Evolutionary conservation across 1,140 invertebrate genomes (phyloP), one percentile per base, ranked within the genome.

Genomic region (Fopius arisanus): DNA sequence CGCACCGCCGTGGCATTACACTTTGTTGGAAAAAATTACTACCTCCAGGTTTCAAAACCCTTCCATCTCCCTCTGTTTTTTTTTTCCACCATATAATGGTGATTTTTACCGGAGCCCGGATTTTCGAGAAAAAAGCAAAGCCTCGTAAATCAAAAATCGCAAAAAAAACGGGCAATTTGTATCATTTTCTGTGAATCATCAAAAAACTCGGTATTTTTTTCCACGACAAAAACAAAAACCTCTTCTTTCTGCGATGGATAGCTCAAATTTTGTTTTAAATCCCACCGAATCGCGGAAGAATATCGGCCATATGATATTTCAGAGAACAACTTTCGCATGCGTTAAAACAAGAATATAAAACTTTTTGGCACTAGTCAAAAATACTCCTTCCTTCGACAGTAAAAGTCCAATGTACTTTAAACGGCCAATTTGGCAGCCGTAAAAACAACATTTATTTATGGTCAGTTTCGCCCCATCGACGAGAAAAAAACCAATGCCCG

Each of bases 401-500:
- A 78, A 78, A 78, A 76, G 70, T 72, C 74, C 69, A 83, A 83
- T 83, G 80, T 81, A 80, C 81, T 86, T 87, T 87, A 87, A 86
- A 85, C 81, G 84, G 81, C 84, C 86, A 87, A 87, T 87, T 87
- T 87, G 82, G 83, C 83, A 84, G 84, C 82, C 84, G 83, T 87
- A 87, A 87, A 86, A 88, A 83, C 84, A 87, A 84, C 84, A 84
- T 88, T 88, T 87, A 88, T 88, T 88, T 86, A 87, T 84, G 85
- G 79, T 81, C 75, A 78, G 82, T 84, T 75, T 59, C 54, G 54
- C 81, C 73, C 82, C 85, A 81, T 84, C 80, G 78, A 77, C 80
- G 79, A 82, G 83, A 84, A 85, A 85, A 85, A 86, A 83, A 81
- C 73, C 80, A 76, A 81, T 77, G 79, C 82, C 73, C 77, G 75